These are phyloP conservation scores for Periparus ater DNA, from an alignment of 2,797 vertebrate genomes.

Conservation along the genomic window DNA sequence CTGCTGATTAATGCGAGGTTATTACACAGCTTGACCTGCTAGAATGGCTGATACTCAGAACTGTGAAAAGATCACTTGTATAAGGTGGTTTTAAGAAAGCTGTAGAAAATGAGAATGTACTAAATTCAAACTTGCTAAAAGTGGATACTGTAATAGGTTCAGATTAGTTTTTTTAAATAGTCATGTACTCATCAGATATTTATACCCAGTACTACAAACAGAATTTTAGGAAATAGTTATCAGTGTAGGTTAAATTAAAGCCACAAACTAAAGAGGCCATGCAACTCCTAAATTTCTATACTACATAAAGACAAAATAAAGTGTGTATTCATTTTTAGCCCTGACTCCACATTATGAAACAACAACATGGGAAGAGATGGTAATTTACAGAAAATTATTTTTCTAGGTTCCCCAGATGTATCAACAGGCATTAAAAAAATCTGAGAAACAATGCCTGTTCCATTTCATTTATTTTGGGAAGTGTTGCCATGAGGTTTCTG, in stretches of 20 bases:
- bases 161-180: slow-evolving; percentile 28
- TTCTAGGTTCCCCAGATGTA: neutral
- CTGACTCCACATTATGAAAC: neutral
- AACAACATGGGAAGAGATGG: neutral
- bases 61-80: slow-evolving; percentile 79
- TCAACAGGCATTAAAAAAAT: neutral
- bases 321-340: neutral
- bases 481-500: slow-evolving; percentile 21
- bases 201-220: neutral
- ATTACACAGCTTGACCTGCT: slow-evolving; percentile 77
- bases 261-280: neutral
- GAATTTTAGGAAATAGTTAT: neutral
- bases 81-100: slow-evolving; percentile 80
- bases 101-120: slow-evolving; percentile 78
- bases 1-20: slow-evolving; percentile 84
- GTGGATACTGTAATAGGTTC: slow-evolving; percentile 65
- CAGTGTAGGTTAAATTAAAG: neutral
- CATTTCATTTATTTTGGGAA: slow-evolving; percentile 8
- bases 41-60: slow-evolving; percentile 78
- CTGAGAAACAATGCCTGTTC: neutral
- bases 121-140: slow-evolving; percentile 80
- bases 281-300: neutral
- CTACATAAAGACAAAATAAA: neutral
- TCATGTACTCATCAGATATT: neutral
- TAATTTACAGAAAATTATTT: neutral